Base-by-base conservation (phyloP, 2,888 invertebrate genomes). In the Glaucopsyche alexis region DNA sequence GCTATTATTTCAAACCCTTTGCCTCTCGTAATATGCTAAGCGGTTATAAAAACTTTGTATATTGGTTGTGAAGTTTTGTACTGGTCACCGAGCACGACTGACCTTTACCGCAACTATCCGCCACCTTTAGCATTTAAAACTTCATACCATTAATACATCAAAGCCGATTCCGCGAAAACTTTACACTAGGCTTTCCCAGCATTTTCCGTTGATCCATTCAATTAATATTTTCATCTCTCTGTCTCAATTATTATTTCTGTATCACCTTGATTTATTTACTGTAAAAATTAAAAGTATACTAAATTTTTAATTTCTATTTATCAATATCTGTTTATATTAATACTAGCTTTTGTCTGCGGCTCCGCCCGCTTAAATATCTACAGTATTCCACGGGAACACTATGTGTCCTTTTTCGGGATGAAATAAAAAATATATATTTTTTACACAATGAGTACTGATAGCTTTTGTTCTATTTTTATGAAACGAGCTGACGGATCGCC, bases 101-200 rank as follows among this genome's bases (percentile, higher is more conserved):
- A 60, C 60, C 60, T 60, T 60, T 60, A 60, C 19, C 19, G 16
- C 55, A 55, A 55, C 55, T 55, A 55, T 55, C 55, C 55, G 13
- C 60, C 60, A 60, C 60, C 60, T 60, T 55, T 60, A 60, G 60
- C 60, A 60, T 60, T 60, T 60, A 60, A 60, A 60, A 38, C 60
- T 29, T 38, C 60, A 60, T 13, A 7, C 60, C 60, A 29, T 60
- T 60, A 60, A 60, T 38, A 60, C 60, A 60, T 29, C 60, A 60
- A 60, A 60, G 60, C 60, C 6, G 11, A 13, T 60, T 60, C 29
- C 13, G 60, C 29, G 7, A 60, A 60, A 60, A 60, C 29, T 60
- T 60, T 60, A 29, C 29, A 60, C 60, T 13, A 29, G 29, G 19
- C 5, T 55, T 19, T 5, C 55, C 29, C 60, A 42, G 5, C 42